These are phyloP conservation scores for Dryomyza anilis DNA, from an alignment of 2,888 invertebrate genomes.

Conservation along the genomic window DNA sequence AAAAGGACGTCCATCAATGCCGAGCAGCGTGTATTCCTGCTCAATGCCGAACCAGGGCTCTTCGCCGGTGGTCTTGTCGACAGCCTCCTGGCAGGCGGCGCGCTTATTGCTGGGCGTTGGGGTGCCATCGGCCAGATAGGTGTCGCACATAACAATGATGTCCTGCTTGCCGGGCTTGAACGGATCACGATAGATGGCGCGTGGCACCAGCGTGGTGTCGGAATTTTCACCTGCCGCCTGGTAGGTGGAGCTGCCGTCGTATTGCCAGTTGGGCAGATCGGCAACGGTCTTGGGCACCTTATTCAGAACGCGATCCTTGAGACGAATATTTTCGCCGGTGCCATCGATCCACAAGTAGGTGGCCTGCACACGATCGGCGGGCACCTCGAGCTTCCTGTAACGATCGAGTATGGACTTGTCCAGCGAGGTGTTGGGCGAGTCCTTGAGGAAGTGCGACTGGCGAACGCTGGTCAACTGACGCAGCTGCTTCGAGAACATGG, in stretches of 20 bases:
- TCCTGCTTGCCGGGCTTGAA: constrained; percentile 73
- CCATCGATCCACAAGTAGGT: constrained; percentile 81
- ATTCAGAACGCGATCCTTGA: constrained; percentile 73
- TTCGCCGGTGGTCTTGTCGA: constrained; percentile 66
- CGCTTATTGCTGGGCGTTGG: constrained; percentile 63
- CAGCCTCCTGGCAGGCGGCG: constrained; percentile 61
- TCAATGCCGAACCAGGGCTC: constrained; percentile 77
- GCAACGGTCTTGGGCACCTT: constrained; percentile 66
- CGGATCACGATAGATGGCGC: constrained; percentile 79
- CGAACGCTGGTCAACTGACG: constrained; percentile 40
- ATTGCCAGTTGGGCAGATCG: constrained; percentile 76
- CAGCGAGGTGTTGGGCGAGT: constrained; percentile 79
- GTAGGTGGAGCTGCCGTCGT: constrained; percentile 74
- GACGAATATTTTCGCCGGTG: constrained; percentile 70
- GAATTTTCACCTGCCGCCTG: constrained; percentile 70
- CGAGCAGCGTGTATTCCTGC: constrained; percentile 67
- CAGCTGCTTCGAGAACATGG: constrained; percentile 40
- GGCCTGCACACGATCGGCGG: constrained; percentile 66
- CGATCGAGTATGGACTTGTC: constrained; percentile 73
- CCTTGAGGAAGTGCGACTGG: constrained; percentile 37
- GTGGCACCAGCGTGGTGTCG: constrained; percentile 76
- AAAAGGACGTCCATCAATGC: constrained; percentile 67
- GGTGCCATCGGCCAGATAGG: constrained; percentile 68
- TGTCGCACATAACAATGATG: constrained; percentile 77
- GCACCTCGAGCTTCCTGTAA: constrained; percentile 69